Conservation (phyloP, 2,888 invertebrate species). For the Eristalinus aeneus region DNA sequence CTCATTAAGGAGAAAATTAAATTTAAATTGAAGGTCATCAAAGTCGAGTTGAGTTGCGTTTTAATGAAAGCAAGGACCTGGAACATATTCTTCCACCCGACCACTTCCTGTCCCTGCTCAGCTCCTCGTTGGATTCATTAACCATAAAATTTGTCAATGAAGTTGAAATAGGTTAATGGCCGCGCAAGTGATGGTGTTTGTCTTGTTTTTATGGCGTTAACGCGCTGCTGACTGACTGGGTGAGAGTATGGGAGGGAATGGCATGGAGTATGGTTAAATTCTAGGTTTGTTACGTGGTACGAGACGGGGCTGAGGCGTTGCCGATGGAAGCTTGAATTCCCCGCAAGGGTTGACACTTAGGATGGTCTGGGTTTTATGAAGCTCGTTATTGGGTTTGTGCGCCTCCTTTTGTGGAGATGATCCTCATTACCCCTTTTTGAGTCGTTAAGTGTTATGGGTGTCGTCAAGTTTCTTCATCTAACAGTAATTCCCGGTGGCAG, state of each 20-base stretch:
- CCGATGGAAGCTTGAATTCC: too few species aligned
- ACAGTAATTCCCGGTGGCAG: too few species aligned
- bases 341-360: neutral
- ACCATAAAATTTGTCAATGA: constrained; percentile 1
- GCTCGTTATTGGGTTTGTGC: neutral
- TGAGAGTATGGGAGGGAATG: too few species aligned
- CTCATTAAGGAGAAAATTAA: constrained; percentile 52
- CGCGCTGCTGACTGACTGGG: neutral
- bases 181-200: neutral
- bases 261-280: too few species aligned
- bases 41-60: constrained; percentile 43
- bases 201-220: constrained; percentile 14
- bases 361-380: neutral
- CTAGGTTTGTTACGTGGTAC: neutral
- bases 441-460: too few species aligned
- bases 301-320: neutral
- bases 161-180: neutral
- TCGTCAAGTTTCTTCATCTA: too few species aligned
- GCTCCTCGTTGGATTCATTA: constrained; percentile 13
- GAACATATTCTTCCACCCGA: constrained; percentile 14
- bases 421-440: neutral
- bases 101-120: too few species aligned
- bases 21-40: constrained; percentile 58
- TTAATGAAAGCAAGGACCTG: constrained; percentile 14
- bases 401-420: neutral